These are phyloP conservation scores for Myathropa florea DNA, from an alignment of 2,888 invertebrate genomes.

Conservation along the genomic window DNA sequence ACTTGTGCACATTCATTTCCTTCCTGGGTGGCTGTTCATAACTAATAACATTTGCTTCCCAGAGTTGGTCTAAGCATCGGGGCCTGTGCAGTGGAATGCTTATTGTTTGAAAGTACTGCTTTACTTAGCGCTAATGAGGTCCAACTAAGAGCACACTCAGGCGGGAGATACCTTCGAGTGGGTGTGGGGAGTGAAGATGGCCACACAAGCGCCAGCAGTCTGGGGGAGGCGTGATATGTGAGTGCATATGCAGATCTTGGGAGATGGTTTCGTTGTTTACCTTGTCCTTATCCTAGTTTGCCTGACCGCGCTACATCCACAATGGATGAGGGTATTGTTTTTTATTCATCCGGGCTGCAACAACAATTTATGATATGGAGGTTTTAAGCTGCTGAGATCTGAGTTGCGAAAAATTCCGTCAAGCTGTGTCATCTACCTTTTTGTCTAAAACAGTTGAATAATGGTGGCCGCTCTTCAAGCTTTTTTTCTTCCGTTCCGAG, in stretches of 20 bases:
- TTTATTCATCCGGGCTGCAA: background rate
- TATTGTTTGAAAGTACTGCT: slow-evolving; percentile 26
- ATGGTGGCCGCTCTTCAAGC: too few species aligned
- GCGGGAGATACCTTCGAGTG: background rate
- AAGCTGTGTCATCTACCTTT: background rate
- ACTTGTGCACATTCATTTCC: slow-evolving; percentile 30
- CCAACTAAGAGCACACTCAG: slow-evolving; percentile 8
- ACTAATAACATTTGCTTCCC: slow-evolving; percentile 49
- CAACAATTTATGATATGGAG: too few species aligned
- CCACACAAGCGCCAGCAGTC: too few species aligned
- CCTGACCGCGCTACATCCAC: background rate
- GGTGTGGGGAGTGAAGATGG: background rate
- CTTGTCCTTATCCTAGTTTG: background rate
- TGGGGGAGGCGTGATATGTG: background rate
- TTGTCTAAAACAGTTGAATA: too few species aligned
- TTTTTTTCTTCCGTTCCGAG: too few species aligned
- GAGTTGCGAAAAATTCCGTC: background rate
- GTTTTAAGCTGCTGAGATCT: background rate
- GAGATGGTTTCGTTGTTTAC: background rate
- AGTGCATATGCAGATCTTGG: background rate
- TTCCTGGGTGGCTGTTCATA: slow-evolving; percentile 32
- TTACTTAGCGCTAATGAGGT: slow-evolving; percentile 32
- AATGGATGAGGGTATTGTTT: background rate
- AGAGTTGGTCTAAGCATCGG: slow-evolving; percentile 3
- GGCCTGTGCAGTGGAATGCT: slow-evolving; percentile 5